These are phyloP conservation scores for Cyprinodon brontotheroides DNA, from an alignment of 2,113 vertebrate genomes.

Conservation along the genomic window DNA sequence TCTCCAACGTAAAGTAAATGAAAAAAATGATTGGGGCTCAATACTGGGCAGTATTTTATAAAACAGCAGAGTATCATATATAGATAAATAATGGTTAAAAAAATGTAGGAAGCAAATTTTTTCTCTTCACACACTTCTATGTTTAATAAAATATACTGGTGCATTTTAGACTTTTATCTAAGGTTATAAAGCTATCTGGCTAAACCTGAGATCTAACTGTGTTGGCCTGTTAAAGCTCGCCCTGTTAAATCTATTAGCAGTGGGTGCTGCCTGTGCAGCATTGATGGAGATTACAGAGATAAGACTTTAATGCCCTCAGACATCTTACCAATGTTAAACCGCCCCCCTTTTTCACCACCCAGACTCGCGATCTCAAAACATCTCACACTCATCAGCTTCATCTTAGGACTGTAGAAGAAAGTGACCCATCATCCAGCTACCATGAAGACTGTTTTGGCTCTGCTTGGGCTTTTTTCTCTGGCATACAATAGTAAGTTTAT, in stretches of 20 bases:
- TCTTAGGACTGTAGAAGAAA: slow-evolving; percentile 38
- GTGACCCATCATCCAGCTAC: slow-evolving; percentile 26
- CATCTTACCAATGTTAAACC: slow-evolving; percentile 27
- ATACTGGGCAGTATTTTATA: too few relatives aligned
- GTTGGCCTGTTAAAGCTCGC: slow-evolving; percentile 43
- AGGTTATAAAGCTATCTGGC: background rate
- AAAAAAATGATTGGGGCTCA: too few relatives aligned
- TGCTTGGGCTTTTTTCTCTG: slow-evolving; percentile 76
- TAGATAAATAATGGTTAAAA: too few relatives aligned
- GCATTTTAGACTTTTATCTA: background rate
- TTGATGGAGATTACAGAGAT: slow-evolving; percentile 75
- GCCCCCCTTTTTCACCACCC: slow-evolving; percentile 15
- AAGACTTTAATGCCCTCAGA: slow-evolving; percentile 71
- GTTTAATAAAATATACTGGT: too few relatives aligned
- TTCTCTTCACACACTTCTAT: too few relatives aligned
- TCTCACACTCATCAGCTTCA: slow-evolving; percentile 29
- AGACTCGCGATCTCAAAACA: slow-evolving; percentile 1
- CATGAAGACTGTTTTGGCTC: slow-evolving; percentile 78
- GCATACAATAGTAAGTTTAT: slow-evolving; percentile 79
- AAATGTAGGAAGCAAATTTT: too few relatives aligned
- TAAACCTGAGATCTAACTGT: slow-evolving; percentile 5
- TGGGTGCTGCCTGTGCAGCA: slow-evolving; percentile 73
- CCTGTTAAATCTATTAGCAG: slow-evolving; percentile 73
- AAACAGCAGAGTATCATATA: too few relatives aligned
- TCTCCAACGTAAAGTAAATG: too few relatives aligned